Evolutionary conservation across 2,113 vertebrate genomes (phyloP), one percentile per base, ranked within the genome.

Genomic region (Microtus oregoni): DNA sequence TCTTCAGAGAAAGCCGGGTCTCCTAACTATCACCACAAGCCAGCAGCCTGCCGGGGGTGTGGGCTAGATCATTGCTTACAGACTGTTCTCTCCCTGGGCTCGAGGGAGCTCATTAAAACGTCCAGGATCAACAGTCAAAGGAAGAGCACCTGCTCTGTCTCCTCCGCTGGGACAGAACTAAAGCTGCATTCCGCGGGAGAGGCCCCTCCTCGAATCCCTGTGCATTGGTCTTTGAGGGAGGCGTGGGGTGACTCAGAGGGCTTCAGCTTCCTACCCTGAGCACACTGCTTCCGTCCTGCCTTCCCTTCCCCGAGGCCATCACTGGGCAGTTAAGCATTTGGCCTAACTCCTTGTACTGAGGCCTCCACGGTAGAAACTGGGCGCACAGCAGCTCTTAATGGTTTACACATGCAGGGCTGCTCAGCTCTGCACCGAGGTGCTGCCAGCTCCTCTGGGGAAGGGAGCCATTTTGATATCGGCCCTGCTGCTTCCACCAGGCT

Each of bases 71-170:
- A 75, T 35, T 52, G 86, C 95, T 95, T 97, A 98, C 97, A 98
- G 96, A 95, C 94, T 96, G 91, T 96, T 96, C 97, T 95, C 97
- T 61, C 83, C 96, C 98, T 1, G 20, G 89, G 90, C 93, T 88
- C 26, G 0, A 24, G 86, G 86, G 90, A 94, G 85, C 97, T 98
- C 96, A 96, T 97, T 94, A 97, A 97, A 98, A 91, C 1, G 44
- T 73, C 73, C 65, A 77, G 63, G 81, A 95, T 96, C 97, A 91
- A 68, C 70, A 96, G 94, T n/a, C 96, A 98, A 98, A 98, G 97
- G 97, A 98, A 98, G 95, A 98, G 96, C 95, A 97, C 98, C 98
- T 96, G 92, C 97, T 96, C 98, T 30, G 83, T 94, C 88, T 44
- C 89, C 97, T n/a, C 73, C 11, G 0, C 61, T 32, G 35, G 47